These are phyloP conservation scores for Limonius californicus DNA, from an alignment of 1,140 invertebrate genomes.

Conservation along the genomic window DNA sequence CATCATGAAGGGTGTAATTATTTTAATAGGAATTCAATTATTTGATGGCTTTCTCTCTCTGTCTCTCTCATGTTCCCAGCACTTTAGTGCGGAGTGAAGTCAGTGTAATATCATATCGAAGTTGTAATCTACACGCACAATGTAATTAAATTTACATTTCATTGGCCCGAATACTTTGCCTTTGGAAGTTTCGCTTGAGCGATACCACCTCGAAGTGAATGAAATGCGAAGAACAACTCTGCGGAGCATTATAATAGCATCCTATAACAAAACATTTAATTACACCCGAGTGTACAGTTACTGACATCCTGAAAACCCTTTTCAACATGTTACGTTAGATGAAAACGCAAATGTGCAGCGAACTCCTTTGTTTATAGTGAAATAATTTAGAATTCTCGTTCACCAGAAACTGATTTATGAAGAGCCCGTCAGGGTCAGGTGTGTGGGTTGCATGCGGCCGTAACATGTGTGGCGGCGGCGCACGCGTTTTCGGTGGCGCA, in stretches of 20 bases:
- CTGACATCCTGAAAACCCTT: slow-evolving; percentile 3
- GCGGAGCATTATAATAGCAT: slow-evolving; percentile 6
- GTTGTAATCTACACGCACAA: slow-evolving; percentile 14
- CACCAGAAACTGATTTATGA: slow-evolving; percentile 12
- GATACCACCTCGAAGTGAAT: slow-evolving; percentile 1
- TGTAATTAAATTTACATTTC: slow-evolving; percentile 19
- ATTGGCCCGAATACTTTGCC: slow-evolving; percentile 2
- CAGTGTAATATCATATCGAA: slow-evolving; percentile 10
- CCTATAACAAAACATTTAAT: slow-evolving; percentile 14
- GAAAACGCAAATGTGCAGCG: slow-evolving; percentile 1
- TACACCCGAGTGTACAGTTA: neutral
- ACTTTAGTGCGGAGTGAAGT: neutral
- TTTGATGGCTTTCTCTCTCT: neutral
- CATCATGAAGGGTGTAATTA: too few species aligned
- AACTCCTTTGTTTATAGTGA: slow-evolving; percentile 7
- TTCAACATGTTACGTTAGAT: slow-evolving; percentile 7
- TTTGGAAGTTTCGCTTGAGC: neutral
- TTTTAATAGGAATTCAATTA: neutral
- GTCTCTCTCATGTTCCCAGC: neutral
- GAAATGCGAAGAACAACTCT: slow-evolving; percentile 4
- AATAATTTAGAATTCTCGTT: slow-evolving; percentile 13
- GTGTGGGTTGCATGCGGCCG: slow-evolving; percentile 34
- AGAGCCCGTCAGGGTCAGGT: slow-evolving; percentile 33
- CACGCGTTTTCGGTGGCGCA: slow-evolving; percentile 33
- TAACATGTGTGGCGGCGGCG: slow-evolving; percentile 27